phyloP scores from a whole-genome alignment of 2,888 invertebrate genomes.

The Microchrysa polita region DNA sequence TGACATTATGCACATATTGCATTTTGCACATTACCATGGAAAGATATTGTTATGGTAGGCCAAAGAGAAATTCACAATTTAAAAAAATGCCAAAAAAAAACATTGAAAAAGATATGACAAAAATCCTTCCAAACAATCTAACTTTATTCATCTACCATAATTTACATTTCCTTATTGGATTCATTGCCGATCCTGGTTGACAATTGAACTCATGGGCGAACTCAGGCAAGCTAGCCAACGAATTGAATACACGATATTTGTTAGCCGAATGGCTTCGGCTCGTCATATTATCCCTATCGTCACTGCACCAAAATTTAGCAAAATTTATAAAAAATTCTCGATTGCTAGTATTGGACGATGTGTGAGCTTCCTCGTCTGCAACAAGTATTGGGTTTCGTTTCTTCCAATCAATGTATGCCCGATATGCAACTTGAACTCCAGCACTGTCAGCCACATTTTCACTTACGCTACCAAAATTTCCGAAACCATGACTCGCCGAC shows the following conservation, averaged over 20 bases:
- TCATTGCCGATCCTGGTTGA: constrained; percentile 46
- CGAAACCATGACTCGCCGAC: neutral
- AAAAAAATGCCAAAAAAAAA: no score
- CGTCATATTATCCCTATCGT: constrained; percentile 46
- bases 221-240: constrained; percentile 50
- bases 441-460: constrained; percentile 54
- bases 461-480: constrained; percentile 38
- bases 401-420: constrained; percentile 51
- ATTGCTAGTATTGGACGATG: constrained; percentile 49
- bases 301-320: constrained; percentile 53
- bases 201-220: constrained; percentile 51
- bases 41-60: no score
- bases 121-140: no score
- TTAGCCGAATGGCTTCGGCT: constrained; percentile 51
- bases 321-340: constrained; percentile 53
- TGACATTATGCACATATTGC: no score
- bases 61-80: no score
- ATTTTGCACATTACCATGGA: no score
- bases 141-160: constrained; percentile 8
- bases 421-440: constrained; percentile 52
- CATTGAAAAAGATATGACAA: no score
- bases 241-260: constrained; percentile 52
- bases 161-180: constrained; percentile 27
- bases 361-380: constrained; percentile 36
- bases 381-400: neutral